Conservation (phyloP, 2,888 invertebrate genomes). For the Teleiodes luculella region DNA sequence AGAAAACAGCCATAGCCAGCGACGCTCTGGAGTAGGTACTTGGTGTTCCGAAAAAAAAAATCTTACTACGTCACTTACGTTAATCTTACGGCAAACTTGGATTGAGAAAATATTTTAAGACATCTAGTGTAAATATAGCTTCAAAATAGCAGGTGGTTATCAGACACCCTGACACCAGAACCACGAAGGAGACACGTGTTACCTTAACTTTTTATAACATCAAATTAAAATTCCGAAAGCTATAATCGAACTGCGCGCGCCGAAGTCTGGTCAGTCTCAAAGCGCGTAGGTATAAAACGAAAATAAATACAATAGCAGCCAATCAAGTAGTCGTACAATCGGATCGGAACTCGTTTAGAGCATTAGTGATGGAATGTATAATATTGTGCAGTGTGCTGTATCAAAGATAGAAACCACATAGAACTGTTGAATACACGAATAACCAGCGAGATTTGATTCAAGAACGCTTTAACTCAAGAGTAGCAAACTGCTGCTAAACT, state of each 20-base stretch:
- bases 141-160: background rate
- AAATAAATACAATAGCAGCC: conserved; percentile 32
- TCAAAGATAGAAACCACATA: too few relatives aligned
- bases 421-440: too few relatives aligned
- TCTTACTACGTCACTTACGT: too few relatives aligned
- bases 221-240: conserved; percentile 50
- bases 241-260: conserved; percentile 34
- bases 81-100: too few relatives aligned
- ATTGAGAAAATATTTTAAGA: too few relatives aligned
- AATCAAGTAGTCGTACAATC: conserved; percentile 24
- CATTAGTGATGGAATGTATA: background rate
- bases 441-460: background rate
- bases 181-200: conserved; percentile 23
- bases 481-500: too few relatives aligned
- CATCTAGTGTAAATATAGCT: too few relatives aligned
- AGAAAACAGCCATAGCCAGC: too few relatives aligned
- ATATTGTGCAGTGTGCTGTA: background rate
- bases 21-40: too few relatives aligned
- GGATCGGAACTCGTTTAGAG: conserved; percentile 23
- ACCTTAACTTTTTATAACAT: conserved; percentile 39
- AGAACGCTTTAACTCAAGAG: background rate
- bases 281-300: conserved; percentile 32
- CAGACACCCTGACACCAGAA: background rate
- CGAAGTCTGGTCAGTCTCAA: conserved; percentile 44
- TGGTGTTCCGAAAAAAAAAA: too few relatives aligned